A percentile compares a stretch with the other conserved stretches of the same genome.
Conservation (phyloP, 1,140 invertebrate species). For the Geopemphigus sp. region DNA sequence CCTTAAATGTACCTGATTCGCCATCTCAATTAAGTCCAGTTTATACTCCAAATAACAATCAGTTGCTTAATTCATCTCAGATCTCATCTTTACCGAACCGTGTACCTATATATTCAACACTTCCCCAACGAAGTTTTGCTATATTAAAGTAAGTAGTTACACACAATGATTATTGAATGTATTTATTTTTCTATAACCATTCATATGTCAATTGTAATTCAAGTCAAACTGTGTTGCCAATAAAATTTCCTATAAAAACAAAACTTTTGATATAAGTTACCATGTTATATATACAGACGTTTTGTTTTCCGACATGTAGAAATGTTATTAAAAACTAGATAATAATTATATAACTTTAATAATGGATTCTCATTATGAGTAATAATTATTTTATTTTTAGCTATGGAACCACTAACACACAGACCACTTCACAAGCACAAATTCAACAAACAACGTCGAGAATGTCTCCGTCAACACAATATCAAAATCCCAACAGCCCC, state of each 20-base stretch:
- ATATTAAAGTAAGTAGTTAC: conserved; percentile 51
- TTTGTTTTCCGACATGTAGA: no score
- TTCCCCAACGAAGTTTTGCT: conserved; percentile 53
- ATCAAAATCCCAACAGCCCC: conserved; percentile 19
- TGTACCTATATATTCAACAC: conserved; percentile 55
- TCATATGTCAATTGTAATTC: no score
- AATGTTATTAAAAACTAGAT: no score
- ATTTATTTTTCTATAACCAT: no score
- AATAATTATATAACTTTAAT: no score
- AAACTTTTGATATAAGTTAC: no score
- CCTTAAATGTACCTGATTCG: conserved; percentile 68
- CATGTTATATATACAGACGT: no score
- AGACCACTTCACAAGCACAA: conserved; percentile 21
- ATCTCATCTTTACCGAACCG: conserved; percentile 57
- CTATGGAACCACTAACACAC: conserved; percentile 28
- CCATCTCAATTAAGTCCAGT: conserved; percentile 66
- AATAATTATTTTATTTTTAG: conserved; percentile 1
- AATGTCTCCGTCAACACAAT: conserved; percentile 9
- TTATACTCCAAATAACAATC: conserved; percentile 54
- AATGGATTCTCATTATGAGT: neutral
- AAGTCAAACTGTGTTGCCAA: no score
- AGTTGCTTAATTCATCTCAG: conserved; percentile 52
- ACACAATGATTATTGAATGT: no score
- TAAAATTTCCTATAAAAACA: no score
- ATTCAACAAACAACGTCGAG: neutral